Base-by-base conservation (phyloP, 2,113 vertebrate species). In the Indicator indicator region DNA sequence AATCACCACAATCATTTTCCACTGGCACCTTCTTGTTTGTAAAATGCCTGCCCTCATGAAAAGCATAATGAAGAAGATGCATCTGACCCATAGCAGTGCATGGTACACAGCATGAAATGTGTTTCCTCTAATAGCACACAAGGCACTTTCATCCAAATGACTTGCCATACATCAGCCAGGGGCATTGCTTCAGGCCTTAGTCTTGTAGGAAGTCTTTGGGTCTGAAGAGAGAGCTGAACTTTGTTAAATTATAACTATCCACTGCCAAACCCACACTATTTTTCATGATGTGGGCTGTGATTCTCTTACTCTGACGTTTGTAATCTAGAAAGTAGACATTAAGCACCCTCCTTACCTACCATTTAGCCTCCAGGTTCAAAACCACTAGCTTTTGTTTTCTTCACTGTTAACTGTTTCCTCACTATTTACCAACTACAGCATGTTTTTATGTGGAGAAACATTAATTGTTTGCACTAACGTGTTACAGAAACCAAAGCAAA, bases 241-340 rank as follows among this genome's bases (percentile, higher is more conserved):
- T 88, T 86, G 74, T 90, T 65, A 90, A 95, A 83, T 89, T 89
- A 44, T 50, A 86, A 54, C 48, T 52, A 24, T 36, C 12, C 17
- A 48, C 13, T 89, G 89, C 85, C 93, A 94, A 95, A 88, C 23
- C 42, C 58, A 77, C 38, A 28, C 38, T 67, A 56, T 60, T 85
- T 93, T 88, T 85, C 64, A 44, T 71, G 1, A 83, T 68, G 42
- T 68, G 56, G 55, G 30, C 26, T 80, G 15, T 46, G 79, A 26
- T 46, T 32, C 68, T 89, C 69, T 88, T 92, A 60, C 16, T 83
- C 59, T 33, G 58, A 50, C 85, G 30, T 94, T 94, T 95, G 54
- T 60, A 84, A 88, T 81, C 86, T 72, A 71, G 83, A 83, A 92
- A 91, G 64, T 60, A 76, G 65, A 93, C 96, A 89, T 81, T 70